Percentiles rank a stretch among this genome's conserved stretches.
phyloP scores from a whole-genome alignment of 2,888 invertebrate genomes.

The Dione vanillae region DNA sequence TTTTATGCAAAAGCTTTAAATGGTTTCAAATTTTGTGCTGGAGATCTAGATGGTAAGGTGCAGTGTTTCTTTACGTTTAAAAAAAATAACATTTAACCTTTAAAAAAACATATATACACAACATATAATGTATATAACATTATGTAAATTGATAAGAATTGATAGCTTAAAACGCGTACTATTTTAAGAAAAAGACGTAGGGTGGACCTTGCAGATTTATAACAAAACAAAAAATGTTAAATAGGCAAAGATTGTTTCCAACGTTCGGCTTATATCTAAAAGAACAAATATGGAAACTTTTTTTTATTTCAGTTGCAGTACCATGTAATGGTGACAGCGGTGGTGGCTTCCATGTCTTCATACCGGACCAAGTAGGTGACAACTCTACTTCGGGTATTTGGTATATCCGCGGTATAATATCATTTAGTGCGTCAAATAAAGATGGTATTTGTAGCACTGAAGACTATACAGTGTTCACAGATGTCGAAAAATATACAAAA shows the following conservation, averaged over 20 bases:
- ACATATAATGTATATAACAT: no score
- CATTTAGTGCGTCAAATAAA: background rate
- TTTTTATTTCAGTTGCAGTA: background rate
- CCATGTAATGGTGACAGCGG: constrained; percentile 17
- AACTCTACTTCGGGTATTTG: background rate
- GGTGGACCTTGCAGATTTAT: no score
- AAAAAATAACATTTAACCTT: no score
- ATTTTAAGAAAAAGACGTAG: no score
- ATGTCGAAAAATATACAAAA: constrained; percentile 10
- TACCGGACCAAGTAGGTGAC: background rate
- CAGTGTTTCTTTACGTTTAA: no score
- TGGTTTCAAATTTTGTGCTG: constrained; percentile 18
- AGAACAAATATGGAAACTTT: no score
- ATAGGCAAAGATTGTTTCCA: no score
- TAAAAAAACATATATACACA: no score
- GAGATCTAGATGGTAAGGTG: constrained; percentile 5
- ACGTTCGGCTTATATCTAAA: no score
- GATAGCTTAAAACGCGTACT: no score
- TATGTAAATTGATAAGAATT: no score
- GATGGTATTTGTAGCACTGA: background rate
- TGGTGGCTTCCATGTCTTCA: constrained; percentile 1
- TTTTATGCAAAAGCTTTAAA: background rate
- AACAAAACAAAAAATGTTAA: no score
- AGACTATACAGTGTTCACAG: constrained; percentile 13
- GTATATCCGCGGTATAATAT: constrained; percentile 12